Percentiles rank a stretch among this genome's conserved stretches.
These are phyloP conservation scores for Ictalurus punctatus DNA, from an alignment of 2,113 vertebrate genomes.

Conservation along the genomic window DNA sequence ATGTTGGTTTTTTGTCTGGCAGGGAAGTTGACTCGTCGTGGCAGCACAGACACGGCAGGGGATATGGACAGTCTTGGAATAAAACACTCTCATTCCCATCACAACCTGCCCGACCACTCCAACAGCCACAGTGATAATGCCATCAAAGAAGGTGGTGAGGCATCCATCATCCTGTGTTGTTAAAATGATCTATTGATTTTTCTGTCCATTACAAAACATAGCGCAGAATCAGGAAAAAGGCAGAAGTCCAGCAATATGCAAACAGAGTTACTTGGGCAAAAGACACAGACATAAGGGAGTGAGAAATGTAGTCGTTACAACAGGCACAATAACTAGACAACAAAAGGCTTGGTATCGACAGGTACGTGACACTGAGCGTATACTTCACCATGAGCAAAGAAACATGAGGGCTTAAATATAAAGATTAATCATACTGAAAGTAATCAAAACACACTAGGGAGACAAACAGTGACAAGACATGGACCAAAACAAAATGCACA, in stretches of 20 bases:
- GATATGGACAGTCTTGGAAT: conserved; percentile 91
- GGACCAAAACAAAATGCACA: neutral
- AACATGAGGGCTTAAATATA: neutral
- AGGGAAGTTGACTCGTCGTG: conserved; percentile 92
- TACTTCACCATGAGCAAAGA: neutral
- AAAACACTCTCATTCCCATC: conserved; percentile 92
- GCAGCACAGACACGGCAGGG: conserved; percentile 89
- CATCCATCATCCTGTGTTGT: neutral
- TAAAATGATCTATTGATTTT: neutral
- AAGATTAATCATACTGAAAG: neutral
- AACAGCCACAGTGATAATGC: conserved; percentile 95
- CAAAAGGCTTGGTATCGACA: neutral
- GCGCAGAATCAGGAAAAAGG: neutral
- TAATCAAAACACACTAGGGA: neutral
- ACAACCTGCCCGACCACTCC: conserved; percentile 91
- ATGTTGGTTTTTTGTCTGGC: conserved; percentile 34
- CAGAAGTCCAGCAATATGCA: no score
- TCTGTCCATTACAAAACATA: neutral
- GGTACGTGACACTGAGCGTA: neutral
- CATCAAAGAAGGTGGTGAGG: conserved; percentile 87
- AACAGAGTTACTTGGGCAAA: neutral
- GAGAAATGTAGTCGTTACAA: neutral
- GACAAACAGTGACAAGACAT: neutral
- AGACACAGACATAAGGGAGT: neutral
- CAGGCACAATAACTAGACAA: neutral